Percentiles rank a stretch among this genome's conserved stretches.
phyloP scores from a whole-genome alignment of 2,113 vertebrate genomes.

The Cromileptes altivelis region DNA sequence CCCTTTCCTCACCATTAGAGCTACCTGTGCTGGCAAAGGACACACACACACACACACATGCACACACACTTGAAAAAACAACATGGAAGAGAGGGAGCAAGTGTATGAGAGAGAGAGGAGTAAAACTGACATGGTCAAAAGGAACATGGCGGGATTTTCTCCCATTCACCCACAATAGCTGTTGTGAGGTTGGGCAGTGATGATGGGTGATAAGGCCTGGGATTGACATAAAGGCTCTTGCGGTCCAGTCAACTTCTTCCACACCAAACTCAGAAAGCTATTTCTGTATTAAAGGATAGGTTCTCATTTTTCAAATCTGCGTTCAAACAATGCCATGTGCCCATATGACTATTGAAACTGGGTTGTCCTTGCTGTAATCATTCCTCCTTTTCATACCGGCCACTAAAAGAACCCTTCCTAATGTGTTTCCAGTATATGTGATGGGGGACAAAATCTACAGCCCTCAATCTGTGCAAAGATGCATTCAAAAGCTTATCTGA shows the following conservation, averaged over 20 bases:
- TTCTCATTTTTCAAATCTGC: neutral
- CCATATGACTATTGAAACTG: too few relatives aligned
- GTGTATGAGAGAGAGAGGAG: neutral
- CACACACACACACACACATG: neutral
- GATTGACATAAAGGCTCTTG: neutral
- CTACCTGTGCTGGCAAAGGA: constrained; percentile 45
- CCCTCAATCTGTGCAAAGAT: neutral
- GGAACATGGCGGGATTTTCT: neutral
- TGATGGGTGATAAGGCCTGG: neutral
- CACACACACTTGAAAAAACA: constrained; percentile 3
- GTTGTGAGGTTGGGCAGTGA: neutral
- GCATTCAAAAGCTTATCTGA: neutral
- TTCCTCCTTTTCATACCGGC: neutral
- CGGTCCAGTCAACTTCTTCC: neutral
- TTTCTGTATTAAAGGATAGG: neutral
- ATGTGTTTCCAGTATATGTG: neutral
- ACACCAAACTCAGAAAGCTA: neutral
- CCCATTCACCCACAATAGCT: neutral
- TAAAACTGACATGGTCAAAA: neutral
- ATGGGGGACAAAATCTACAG: neutral
- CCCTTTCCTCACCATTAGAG: constrained; percentile 32
- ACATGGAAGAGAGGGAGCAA: constrained; percentile 7
- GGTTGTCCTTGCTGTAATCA: neutral
- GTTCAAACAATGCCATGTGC: neutral
- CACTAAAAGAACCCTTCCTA: neutral